These are phyloP conservation scores for Sebastes diploproa DNA, from an alignment of 2,797 vertebrate species.

Conservation along the genomic window DNA sequence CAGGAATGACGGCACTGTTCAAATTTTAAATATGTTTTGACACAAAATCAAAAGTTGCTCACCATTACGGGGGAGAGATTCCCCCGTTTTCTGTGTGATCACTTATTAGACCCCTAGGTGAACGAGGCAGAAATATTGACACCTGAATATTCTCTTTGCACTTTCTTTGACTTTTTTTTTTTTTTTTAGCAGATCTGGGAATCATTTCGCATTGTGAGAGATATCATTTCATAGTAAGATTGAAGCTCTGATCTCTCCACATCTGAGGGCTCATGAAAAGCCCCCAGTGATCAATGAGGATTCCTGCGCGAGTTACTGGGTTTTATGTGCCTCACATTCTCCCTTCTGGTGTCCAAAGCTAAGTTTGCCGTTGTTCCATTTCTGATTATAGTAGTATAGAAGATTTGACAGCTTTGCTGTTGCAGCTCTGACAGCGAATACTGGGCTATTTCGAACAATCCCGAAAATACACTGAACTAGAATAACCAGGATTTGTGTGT, in stretches of 20 bases:
- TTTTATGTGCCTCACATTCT: constrained; percentile 61
- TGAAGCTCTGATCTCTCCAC: constrained; percentile 71
- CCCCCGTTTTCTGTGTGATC: constrained; percentile 72
- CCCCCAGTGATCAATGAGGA: constrained; percentile 75
- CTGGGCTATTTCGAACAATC: constrained; percentile 42
- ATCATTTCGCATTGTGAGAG: constrained; percentile 71
- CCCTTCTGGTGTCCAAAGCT: constrained; percentile 62
- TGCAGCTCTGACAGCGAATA: constrained; percentile 22
- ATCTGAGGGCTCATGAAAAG: constrained; percentile 72
- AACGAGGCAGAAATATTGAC: constrained; percentile 76
- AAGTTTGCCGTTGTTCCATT: constrained; percentile 51
- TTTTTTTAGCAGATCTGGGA: constrained; percentile 61
- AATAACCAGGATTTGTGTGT: constrained; percentile 37
- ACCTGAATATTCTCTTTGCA: constrained; percentile 79
- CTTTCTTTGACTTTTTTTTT: constrained; percentile 67
- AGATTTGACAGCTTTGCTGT: constrained; percentile 49
- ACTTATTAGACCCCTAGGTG: constrained; percentile 77
- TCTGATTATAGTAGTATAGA: constrained; percentile 39
- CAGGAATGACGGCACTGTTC: constrained; percentile 74
- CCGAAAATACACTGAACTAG: constrained; percentile 40
- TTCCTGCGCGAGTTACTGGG: constrained; percentile 61
- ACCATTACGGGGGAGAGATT: constrained; percentile 74
- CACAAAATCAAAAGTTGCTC: constrained; percentile 82
- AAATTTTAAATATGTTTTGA: constrained; percentile 87
- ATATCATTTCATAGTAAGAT: constrained; percentile 71